Conservation (phyloP, 37 sponge, comb jelly and placozoan genomes). For the Geodia barretti region DNA sequence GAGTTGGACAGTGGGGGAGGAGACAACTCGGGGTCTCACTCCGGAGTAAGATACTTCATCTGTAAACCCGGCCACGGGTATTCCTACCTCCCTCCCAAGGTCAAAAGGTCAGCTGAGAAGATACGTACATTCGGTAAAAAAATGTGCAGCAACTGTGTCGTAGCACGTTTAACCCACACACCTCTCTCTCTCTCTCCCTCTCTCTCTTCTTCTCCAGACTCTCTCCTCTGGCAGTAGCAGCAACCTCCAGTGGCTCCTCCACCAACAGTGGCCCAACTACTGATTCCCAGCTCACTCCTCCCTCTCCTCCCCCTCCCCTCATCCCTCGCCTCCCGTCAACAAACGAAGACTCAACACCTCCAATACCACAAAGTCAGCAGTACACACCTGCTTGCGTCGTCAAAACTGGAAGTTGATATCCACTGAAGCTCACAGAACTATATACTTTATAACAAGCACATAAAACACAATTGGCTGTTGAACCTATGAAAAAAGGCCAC, state of each 20-base stretch:
- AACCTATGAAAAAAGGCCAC: too few relatives aligned
- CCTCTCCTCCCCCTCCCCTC: constrained; percentile 9
- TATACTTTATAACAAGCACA: too few relatives aligned
- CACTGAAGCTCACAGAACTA: too few relatives aligned
- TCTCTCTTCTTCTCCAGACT: background rate
- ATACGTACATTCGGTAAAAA: background rate
- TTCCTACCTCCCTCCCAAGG: constrained; percentile 57
- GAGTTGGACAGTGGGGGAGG: constrained; percentile 85
- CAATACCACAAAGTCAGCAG: too few relatives aligned
- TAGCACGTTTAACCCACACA: too few relatives aligned
- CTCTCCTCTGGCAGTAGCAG: background rate
- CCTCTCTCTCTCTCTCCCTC: background rate
- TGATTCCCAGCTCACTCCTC: background rate
- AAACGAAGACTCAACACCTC: too few relatives aligned
- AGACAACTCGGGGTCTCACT: constrained; percentile 83
- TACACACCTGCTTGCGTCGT: too few relatives aligned
- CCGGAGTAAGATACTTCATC: constrained; percentile 89
- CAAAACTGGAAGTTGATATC: too few relatives aligned
- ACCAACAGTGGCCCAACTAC: constrained; percentile 3
- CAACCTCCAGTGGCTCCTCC: too few relatives aligned
- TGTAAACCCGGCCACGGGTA: constrained; percentile 78
- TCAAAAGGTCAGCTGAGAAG: constrained; percentile 35
- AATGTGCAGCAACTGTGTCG: too few relatives aligned
- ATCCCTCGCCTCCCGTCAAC: too few relatives aligned
- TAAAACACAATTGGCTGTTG: too few relatives aligned